A percentile compares a stretch with the other conserved stretches of the same genome.
Conservation (phyloP, 2,113 vertebrate genomes). For the Castor canadensis region DNA sequence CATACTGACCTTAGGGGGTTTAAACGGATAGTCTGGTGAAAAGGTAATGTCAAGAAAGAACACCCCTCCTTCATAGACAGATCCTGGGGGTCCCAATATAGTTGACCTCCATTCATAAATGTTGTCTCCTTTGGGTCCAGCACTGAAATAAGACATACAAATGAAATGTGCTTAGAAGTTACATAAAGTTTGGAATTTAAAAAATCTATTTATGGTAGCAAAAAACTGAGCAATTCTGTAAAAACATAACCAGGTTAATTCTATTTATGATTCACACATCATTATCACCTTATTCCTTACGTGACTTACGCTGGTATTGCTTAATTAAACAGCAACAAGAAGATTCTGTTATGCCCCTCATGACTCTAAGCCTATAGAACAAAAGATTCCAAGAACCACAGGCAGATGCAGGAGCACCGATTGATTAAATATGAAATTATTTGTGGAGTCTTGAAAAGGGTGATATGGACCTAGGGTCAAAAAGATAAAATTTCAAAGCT, state of each 20-base stretch:
- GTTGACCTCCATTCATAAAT: conserved; percentile 99
- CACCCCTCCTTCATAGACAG: conserved; percentile 98
- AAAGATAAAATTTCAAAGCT: conserved; percentile 24
- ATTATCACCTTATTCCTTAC: background rate
- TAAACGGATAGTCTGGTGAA: conserved; percentile 99
- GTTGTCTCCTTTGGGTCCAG: conserved; percentile 99
- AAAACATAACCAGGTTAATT: conserved; percentile 46
- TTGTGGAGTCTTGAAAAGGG: conserved; percentile 13
- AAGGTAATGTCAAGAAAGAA: conserved; percentile 99
- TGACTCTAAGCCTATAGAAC: background rate
- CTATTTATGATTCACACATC: background rate
- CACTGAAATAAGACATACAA: conserved; percentile 89
- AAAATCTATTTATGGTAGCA: conserved; percentile 31
- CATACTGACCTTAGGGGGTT: conserved; percentile 97
- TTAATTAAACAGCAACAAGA: conserved; percentile 19
- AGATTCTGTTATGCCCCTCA: background rate
- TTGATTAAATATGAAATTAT: conserved; percentile 18
- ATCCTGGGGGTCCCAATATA: conserved; percentile 97
- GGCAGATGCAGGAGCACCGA: background rate
- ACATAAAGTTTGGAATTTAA: conserved; percentile 58
- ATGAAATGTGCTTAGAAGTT: conserved; percentile 75
- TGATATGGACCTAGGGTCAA: background rate
- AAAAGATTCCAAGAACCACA: background rate
- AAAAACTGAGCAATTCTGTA: conserved; percentile 51
- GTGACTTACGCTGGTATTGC: background rate